phyloP scores from a whole-genome alignment of 2,797 vertebrate species.

The Gallinago nigripennis region DNA sequence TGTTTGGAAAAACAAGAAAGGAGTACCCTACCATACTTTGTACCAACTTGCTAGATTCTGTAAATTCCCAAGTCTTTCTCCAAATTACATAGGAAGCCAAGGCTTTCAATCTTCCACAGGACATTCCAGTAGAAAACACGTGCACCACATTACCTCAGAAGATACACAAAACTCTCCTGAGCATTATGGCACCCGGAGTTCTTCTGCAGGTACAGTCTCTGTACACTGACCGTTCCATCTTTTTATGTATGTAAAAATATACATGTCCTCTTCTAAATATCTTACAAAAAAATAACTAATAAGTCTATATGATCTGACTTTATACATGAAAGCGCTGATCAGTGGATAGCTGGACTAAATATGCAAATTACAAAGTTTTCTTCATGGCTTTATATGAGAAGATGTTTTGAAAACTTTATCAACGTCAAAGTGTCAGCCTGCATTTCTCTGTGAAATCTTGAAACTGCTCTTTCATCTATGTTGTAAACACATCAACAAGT shows the following conservation, averaged over 20 bases:
- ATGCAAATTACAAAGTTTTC: slow-evolving; percentile 71
- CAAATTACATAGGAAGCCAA: not conserved
- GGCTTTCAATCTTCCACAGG: not conserved
- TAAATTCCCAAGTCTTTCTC: not conserved
- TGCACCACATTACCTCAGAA: not conserved
- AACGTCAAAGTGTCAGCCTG: slow-evolving; percentile 55
- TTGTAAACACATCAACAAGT: slow-evolving; percentile 77
- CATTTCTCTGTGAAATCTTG: slow-evolving; percentile 60
- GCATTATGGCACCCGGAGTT: not conserved
- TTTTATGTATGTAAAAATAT: not conserved
- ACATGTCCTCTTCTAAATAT: not conserved
- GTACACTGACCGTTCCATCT: not conserved
- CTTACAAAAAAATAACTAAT: not conserved
- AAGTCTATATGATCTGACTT: not conserved
- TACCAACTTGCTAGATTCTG: not conserved
- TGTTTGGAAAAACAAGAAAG: not conserved
- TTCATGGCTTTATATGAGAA: slow-evolving; percentile 27
- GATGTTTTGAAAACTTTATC: slow-evolving; percentile 69
- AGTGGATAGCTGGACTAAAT: slow-evolving; percentile 38
- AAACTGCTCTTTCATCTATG: slow-evolving; percentile 71
- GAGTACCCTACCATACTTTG: not conserved
- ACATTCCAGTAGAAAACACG: not conserved
- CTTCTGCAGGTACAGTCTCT: not conserved
- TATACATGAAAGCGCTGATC: not conserved
- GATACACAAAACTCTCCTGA: not conserved